Conservation (phyloP, 2,113 vertebrate species). For the Anolis carolinensis region DNA sequence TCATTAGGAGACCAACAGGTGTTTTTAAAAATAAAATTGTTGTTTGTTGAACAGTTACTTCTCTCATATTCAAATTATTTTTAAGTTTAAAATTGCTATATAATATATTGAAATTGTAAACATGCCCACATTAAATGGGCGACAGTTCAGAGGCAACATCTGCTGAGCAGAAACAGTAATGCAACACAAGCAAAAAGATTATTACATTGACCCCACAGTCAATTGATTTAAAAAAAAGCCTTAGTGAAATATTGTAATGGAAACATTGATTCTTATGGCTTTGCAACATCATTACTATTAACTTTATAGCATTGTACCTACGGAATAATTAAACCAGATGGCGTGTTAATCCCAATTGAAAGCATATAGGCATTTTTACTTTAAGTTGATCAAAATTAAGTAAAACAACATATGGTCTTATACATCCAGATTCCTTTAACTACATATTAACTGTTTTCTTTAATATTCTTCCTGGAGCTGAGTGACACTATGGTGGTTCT, state of each 20-base stretch:
- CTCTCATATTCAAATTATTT: background rate
- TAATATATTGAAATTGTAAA: background rate
- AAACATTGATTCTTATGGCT: constrained; percentile 59
- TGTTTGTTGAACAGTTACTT: background rate
- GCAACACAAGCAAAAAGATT: constrained; percentile 47
- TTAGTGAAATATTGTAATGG: constrained; percentile 44
- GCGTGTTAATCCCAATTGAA: constrained; percentile 63
- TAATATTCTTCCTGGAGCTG: constrained; percentile 65
- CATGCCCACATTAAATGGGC: constrained; percentile 37
- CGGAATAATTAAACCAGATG: constrained; percentile 82
- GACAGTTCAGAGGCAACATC: constrained; percentile 45
- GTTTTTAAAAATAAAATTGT: background rate
- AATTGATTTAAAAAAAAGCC: constrained; percentile 38
- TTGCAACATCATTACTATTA: constrained; percentile 66
- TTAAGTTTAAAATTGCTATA: background rate
- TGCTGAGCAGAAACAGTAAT: constrained; percentile 46
- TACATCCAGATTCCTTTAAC: constrained; percentile 67
- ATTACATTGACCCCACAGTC: constrained; percentile 61
- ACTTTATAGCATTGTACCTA: constrained; percentile 70
- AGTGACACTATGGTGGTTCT: constrained; percentile 31
- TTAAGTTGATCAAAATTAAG: constrained; percentile 77
- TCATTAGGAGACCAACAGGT: background rate
- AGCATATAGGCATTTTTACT: constrained; percentile 70
- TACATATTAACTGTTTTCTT: constrained; percentile 68
- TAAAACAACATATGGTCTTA: constrained; percentile 75